Evolutionary conservation across 1,140 invertebrate species (phyloP).

Genomic region (Thereuonema tuberculata): DNA sequence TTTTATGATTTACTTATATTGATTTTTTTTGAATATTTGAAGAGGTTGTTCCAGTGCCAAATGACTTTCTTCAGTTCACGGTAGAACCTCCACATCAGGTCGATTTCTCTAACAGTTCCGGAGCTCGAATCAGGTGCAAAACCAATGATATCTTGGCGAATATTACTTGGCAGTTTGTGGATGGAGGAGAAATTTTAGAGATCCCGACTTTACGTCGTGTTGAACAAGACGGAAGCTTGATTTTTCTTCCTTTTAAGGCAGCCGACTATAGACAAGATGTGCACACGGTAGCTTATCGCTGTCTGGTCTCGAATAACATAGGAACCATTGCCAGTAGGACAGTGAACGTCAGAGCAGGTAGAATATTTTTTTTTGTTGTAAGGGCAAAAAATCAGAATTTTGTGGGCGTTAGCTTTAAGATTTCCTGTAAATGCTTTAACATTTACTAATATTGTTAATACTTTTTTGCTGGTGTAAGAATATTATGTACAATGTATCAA

Average conservation of each 20-base stretch:
- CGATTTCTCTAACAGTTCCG: neutral
- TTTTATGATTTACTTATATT: too few species aligned
- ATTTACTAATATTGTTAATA: too few species aligned
- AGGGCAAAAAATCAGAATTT: too few species aligned
- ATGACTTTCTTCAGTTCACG: too few species aligned
- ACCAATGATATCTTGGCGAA: neutral
- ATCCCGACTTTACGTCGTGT: neutral
- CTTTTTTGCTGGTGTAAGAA: too few species aligned
- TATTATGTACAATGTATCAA: too few species aligned
- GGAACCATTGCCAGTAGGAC: slow-evolving; percentile 26
- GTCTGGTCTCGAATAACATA: slow-evolving; percentile 29
- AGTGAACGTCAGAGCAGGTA: neutral
- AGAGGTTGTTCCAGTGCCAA: too few species aligned
- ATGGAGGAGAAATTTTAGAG: neutral
- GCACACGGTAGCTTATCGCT: slow-evolving; percentile 28
- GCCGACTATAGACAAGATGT: slow-evolving; percentile 20
- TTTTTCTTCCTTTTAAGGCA: slow-evolving; percentile 18
- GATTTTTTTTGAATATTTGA: too few species aligned
- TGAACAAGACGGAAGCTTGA: neutral
- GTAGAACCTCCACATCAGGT: neutral
- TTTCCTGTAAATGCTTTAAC: too few species aligned
- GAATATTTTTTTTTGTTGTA: too few species aligned
- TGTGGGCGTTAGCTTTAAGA: too few species aligned
- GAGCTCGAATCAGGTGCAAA: neutral
- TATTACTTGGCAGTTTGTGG: neutral